Evolutionary conservation across 2,113 vertebrate genomes (phyloP).

Genomic region (Marcusenius ussheri): DNA sequence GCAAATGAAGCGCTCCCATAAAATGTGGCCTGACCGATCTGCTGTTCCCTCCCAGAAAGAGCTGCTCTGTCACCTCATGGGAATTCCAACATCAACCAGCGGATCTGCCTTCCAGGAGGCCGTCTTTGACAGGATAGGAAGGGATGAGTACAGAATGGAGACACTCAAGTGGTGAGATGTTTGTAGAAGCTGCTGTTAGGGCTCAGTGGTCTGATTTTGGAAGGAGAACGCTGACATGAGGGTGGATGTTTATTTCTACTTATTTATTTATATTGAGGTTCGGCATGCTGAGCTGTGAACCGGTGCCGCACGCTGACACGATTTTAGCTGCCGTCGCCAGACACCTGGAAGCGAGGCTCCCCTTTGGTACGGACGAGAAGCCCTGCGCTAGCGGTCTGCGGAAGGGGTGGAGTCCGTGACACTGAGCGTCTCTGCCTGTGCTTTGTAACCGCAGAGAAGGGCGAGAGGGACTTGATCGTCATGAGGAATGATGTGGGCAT

Average conservation of each 20-base stretch:
- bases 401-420: neutral
- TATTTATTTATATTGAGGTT: conserved; percentile 59
- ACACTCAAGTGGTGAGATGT: conserved; percentile 69
- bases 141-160: conserved; percentile 70
- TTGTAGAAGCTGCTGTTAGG: neutral
- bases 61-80: conserved; percentile 74
- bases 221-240: neutral
- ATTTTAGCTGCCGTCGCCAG: conserved; percentile 75
- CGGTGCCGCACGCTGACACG: conserved; percentile 71
- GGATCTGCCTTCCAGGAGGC: conserved; percentile 62
- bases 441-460: conserved; percentile 55
- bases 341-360: conserved; percentile 78
- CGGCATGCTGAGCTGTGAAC: conserved; percentile 76
- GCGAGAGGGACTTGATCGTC: conserved; percentile 86
- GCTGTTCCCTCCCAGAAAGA: conserved; percentile 64
- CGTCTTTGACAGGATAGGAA: conserved; percentile 61
- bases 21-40: neutral
- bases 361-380: conserved; percentile 67
- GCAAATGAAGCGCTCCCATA: neutral
- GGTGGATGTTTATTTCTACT: neutral
- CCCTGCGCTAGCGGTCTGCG: neutral
- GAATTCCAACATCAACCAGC: conserved; percentile 58
- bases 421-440: neutral
- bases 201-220: neutral
- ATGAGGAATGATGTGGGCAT: conserved; percentile 85